phyloP scores from a whole-genome alignment of 2,113 vertebrate species.

The Tachysurus vachellii region DNA sequence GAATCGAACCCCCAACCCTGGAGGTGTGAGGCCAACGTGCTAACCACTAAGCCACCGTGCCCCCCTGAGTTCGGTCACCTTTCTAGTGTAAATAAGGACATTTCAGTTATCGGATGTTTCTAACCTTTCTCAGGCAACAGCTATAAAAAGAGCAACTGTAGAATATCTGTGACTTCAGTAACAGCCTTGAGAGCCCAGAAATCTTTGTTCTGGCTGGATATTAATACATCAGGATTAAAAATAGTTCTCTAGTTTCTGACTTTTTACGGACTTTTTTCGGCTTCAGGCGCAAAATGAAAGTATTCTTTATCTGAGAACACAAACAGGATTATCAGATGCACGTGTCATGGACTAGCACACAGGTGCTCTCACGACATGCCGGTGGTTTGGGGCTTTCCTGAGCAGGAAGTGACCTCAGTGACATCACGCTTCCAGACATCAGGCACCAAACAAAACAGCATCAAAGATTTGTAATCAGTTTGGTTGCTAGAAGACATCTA shows the following conservation, averaged over 20 bases:
- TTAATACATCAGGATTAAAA: background rate
- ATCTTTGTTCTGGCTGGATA: background rate
- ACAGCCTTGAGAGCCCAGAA: background rate
- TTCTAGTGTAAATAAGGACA: background rate
- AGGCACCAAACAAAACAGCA: slow-evolving; percentile 6
- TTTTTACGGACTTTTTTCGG: too few species aligned
- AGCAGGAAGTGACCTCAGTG: slow-evolving; percentile 39
- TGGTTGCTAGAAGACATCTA: slow-evolving; percentile 3
- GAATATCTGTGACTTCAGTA: background rate
- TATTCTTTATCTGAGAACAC: slow-evolving; percentile 10
- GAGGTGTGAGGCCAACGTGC: too few species aligned
- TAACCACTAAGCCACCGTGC: too few species aligned
- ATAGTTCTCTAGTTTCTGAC: background rate
- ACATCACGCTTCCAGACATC: slow-evolving; percentile 4
- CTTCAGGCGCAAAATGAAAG: slow-evolving; percentile 9
- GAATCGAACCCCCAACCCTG: too few species aligned
- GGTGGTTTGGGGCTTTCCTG: slow-evolving; percentile 24
- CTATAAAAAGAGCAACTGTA: background rate
- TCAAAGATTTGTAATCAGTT: background rate
- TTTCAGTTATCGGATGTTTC: background rate
- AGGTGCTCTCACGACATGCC: slow-evolving; percentile 37
- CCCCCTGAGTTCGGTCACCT: too few species aligned
- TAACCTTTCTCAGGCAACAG: background rate
- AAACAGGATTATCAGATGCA: slow-evolving; percentile 18
- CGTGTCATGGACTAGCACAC: slow-evolving; percentile 25